phyloP scores from a whole-genome alignment of 1,140 invertebrate species.

The Ptiloglossa arizonensis region DNA sequence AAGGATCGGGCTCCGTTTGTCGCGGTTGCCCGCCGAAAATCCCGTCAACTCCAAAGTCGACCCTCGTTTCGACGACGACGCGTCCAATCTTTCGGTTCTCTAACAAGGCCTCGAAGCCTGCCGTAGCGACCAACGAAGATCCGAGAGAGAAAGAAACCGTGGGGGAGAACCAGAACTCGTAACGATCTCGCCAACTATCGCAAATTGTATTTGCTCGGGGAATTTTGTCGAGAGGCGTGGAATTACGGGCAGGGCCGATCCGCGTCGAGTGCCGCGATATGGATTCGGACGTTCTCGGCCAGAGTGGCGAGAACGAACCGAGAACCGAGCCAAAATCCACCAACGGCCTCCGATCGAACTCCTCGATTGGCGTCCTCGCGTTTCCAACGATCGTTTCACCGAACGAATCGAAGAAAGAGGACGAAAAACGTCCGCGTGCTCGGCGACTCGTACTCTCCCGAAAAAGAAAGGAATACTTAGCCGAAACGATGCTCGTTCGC shows the following conservation, averaged over 20 bases:
- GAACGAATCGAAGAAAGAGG: not conserved
- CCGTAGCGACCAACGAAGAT: too few relatives aligned
- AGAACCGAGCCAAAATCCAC: too few relatives aligned
- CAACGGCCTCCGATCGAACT: too few relatives aligned
- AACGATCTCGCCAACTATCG: not conserved
- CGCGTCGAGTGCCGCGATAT: not conserved
- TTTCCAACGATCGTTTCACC: too few relatives aligned
- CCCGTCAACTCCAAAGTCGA: constrained; percentile 58
- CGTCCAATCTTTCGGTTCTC: constrained; percentile 51
- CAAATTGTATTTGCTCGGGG: constrained; percentile 7
- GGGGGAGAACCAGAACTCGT: too few relatives aligned
- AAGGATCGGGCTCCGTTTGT: constrained; percentile 57
- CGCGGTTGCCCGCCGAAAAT: constrained; percentile 56
- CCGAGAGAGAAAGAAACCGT: not conserved
- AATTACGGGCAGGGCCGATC: not conserved
- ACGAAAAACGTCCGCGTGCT: not conserved
- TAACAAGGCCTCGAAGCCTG: constrained; percentile 35
- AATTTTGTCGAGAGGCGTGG: not conserved
- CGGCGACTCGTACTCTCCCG: too few relatives aligned
- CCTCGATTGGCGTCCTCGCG: too few relatives aligned
- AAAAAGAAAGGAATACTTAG: too few relatives aligned
- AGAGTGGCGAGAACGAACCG: not conserved
- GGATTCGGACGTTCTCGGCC: not conserved
- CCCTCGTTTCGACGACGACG: constrained; percentile 52
- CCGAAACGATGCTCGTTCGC: too few relatives aligned